Evolutionary conservation across 2,797 vertebrate genomes (phyloP).

Genomic region (Liparis tanakae): DNA sequence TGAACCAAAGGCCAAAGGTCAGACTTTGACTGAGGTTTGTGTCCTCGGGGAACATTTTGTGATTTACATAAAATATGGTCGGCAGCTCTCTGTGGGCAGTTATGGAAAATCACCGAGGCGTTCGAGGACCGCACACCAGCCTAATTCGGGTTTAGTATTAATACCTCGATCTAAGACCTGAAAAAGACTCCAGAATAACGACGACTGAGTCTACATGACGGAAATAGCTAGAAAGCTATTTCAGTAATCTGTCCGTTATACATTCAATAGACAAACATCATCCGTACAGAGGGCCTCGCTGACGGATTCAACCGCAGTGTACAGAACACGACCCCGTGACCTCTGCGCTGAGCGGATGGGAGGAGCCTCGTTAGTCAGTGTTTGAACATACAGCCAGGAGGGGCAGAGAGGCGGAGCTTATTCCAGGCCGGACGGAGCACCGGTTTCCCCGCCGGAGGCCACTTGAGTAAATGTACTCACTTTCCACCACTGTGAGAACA

Average conservation of each 20-base stretch:
- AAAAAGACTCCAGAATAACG: constrained; percentile 12
- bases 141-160: constrained; percentile 27
- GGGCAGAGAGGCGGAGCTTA: neutral
- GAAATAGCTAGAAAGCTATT: constrained; percentile 36
- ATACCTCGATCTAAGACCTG: constrained; percentile 25
- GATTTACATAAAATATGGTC: constrained; percentile 68
- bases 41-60: constrained; percentile 55
- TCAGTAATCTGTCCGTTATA: constrained; percentile 15
- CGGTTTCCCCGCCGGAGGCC: neutral
- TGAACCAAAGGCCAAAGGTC: constrained; percentile 67
- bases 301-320: constrained; percentile 43
- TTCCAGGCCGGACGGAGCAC: neutral
- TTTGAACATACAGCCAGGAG: neutral
- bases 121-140: constrained; percentile 10
- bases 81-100: constrained; percentile 48
- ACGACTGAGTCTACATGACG: constrained; percentile 11
- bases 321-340: constrained; percentile 38
- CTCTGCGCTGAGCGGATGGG: neutral
- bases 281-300: constrained; percentile 11
- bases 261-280: constrained; percentile 31
- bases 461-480: neutral
- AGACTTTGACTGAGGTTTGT: constrained; percentile 53
- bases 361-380: neutral
- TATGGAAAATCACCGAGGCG: constrained; percentile 30
- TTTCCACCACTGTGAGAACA: neutral